These are phyloP conservation scores for Aplysina aerophoba DNA, from an alignment of 37 sponge, comb jelly and placozoan genomes.

Conservation along the genomic window DNA sequence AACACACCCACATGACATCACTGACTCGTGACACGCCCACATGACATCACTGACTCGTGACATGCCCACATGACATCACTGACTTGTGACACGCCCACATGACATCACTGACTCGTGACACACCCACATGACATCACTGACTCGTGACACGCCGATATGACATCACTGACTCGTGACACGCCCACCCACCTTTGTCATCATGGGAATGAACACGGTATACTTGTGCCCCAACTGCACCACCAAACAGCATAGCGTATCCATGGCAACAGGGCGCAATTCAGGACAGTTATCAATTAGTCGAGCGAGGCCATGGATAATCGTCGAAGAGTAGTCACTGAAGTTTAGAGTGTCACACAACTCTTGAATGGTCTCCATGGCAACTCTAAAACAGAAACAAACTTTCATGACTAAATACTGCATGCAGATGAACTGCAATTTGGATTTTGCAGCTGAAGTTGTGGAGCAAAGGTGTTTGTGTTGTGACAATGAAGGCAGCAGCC, in stretches of 20 bases:
- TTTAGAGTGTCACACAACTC: slow-evolving; percentile 67
- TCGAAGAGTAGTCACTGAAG: slow-evolving; percentile 93
- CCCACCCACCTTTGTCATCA: slow-evolving; percentile 70
- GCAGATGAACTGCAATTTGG: background rate
- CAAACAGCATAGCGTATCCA: slow-evolving; percentile 78
- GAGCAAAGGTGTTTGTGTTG: background rate
- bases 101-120: no score
- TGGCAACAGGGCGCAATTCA: slow-evolving; percentile 81
- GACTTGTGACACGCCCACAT: no score
- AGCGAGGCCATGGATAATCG: slow-evolving; percentile 85
- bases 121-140: no score
- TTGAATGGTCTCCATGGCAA: slow-evolving; percentile 82
- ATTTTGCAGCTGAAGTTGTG: background rate
- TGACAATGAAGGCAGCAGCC: background rate
- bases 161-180: background rate
- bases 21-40: no score
- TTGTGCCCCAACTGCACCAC: slow-evolving; percentile 76
- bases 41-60: no score
- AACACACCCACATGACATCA: no score
- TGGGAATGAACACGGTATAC: slow-evolving; percentile 86
- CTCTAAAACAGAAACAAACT: slow-evolving; percentile 37
- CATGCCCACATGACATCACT: no score
- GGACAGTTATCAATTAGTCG: slow-evolving; percentile 60
- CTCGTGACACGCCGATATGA: background rate
- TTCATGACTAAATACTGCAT: background rate